phyloP scores from a whole-genome alignment of 2,888 invertebrate genomes.

The Elysia crispata region DNA sequence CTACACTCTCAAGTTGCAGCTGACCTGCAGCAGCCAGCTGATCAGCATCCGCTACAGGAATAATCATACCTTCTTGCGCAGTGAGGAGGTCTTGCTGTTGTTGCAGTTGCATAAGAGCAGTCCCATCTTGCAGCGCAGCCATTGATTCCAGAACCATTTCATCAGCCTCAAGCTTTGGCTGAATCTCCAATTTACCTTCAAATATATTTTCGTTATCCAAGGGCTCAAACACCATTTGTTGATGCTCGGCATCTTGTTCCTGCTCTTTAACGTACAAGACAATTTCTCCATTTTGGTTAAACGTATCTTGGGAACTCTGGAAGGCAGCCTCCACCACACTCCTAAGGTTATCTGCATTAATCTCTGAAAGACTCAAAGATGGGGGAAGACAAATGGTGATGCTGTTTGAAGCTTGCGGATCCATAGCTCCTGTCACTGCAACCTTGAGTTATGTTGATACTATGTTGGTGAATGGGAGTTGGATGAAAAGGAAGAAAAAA shows the following conservation, averaged over 20 bases:
- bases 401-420: slow-evolving; percentile 31
- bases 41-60: slow-evolving; percentile 16
- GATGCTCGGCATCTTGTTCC: slow-evolving; percentile 28
- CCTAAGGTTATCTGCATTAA: slow-evolving; percentile 44
- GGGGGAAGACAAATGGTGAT: slow-evolving; percentile 47
- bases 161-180: background rate
- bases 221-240: slow-evolving; percentile 32
- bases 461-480: background rate
- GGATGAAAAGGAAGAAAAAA: background rate
- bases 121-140: slow-evolving; percentile 29
- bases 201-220: slow-evolving; percentile 22
- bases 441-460: background rate
- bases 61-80: slow-evolving; percentile 15
- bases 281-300: slow-evolving; percentile 42
- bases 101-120: slow-evolving; percentile 33
- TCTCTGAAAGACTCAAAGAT: slow-evolving; percentile 41
- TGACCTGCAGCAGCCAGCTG: background rate
- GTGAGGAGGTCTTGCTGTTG: background rate
- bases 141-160: slow-evolving; percentile 34
- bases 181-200: slow-evolving; percentile 18
- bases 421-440: background rate
- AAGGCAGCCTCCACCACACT: slow-evolving; percentile 45
- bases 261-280: slow-evolving; percentile 46
- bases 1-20: background rate
- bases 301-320: slow-evolving; percentile 43